Conservation (phyloP, 2,797 vertebrate genomes). For the Garrulus glandarius region DNA sequence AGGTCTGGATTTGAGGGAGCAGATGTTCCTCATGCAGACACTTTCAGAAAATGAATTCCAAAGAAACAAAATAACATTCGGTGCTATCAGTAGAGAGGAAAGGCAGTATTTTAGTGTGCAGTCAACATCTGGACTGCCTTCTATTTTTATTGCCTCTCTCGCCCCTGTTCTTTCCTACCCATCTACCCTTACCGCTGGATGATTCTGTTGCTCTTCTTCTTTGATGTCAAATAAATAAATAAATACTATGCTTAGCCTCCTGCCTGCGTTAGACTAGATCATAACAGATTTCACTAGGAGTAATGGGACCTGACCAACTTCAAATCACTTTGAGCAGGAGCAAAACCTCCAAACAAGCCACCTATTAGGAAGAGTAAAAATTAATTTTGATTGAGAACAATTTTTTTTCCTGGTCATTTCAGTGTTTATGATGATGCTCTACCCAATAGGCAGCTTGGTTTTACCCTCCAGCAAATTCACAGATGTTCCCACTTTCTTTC, state of each 20-base stretch:
- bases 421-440: not conserved
- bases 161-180: not conserved
- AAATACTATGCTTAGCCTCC: not conserved
- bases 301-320: not conserved
- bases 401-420: not conserved
- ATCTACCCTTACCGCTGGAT: not conserved
- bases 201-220: not conserved
- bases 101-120: not conserved
- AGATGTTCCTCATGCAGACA: slow-evolving; percentile 78
- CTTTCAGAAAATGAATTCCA: slow-evolving; percentile 71
- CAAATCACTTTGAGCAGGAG: not conserved
- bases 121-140: slow-evolving; percentile 30
- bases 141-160: not conserved
- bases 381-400: not conserved
- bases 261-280: not conserved
- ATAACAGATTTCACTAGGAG: not conserved
- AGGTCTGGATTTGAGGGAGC: slow-evolving; percentile 73
- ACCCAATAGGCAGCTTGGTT: not conserved
- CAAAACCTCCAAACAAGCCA: not conserved
- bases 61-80: slow-evolving; percentile 61
- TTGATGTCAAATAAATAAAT: not conserved
- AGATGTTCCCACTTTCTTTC: not conserved
- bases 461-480: slow-evolving; percentile 21
- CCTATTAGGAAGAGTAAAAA: not conserved
- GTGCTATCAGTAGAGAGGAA: slow-evolving; percentile 2